These are phyloP conservation scores for Oncorhynchus nerka DNA, from an alignment of 2,113 vertebrate species.

Conservation along the genomic window DNA sequence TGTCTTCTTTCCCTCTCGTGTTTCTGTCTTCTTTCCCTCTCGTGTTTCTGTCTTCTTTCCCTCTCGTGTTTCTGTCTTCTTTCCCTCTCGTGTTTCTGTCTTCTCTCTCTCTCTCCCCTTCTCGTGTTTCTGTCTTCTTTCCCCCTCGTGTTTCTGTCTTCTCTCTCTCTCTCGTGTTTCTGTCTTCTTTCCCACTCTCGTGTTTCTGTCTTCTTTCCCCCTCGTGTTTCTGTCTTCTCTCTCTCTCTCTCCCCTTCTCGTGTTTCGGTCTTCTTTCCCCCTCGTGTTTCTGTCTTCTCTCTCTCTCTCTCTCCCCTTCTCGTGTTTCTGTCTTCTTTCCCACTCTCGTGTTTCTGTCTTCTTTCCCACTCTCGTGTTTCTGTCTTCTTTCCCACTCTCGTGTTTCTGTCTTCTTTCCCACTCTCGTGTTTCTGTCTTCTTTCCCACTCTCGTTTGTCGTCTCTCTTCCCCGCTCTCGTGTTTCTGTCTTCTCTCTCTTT, in stretches of 20 bases:
- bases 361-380: no score
- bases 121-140: background rate
- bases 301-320: background rate
- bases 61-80: background rate
- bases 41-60: no score
- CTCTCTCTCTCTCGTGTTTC: no score
- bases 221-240: background rate
- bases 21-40: no score
- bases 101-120: background rate
- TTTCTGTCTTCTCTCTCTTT: background rate
- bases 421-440: background rate
- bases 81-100: background rate
- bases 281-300: no score
- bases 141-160: background rate
- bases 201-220: background rate
- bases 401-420: background rate
- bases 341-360: background rate
- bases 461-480: background rate
- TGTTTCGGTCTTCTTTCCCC: background rate
- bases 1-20: no score
- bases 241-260: background rate
- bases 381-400: no score
- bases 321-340: background rate
- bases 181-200: background rate
- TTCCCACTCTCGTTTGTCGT: background rate